A percentile compares a stretch with the other conserved stretches of the same genome.
phyloP scores from a whole-genome alignment of 2,113 vertebrate genomes.

The Psilopogon haemacephalus region DNA sequence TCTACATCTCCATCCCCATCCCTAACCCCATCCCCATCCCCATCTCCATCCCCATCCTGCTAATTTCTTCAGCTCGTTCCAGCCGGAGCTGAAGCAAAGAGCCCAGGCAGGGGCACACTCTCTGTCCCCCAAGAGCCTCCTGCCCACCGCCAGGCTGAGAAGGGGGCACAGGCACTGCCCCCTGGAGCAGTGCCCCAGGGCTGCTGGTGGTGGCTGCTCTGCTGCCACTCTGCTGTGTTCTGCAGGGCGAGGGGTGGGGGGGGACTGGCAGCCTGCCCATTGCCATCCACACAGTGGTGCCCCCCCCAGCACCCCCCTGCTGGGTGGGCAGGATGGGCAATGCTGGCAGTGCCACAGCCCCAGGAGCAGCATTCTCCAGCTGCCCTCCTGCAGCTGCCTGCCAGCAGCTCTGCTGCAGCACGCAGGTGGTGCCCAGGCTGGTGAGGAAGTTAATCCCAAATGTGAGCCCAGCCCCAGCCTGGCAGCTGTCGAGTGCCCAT shows the following conservation, averaged over 20 bases:
- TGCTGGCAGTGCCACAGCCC: accelerated
- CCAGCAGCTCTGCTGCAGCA: neutral
- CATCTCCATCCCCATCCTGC: neutral
- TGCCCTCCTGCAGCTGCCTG: neutral
- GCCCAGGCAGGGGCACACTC: neutral
- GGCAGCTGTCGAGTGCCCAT: neutral
- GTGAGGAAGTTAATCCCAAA: neutral
- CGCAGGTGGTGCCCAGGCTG: neutral
- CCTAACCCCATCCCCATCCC: no score
- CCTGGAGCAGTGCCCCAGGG: neutral
- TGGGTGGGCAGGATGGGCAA: accelerated
- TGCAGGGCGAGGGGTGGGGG: neutral
- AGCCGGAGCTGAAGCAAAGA: neutral
- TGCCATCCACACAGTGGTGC: neutral
- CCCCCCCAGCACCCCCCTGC: neutral
- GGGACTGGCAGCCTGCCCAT: neutral
- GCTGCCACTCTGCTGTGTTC: neutral
- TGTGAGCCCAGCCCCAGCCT: accelerated
- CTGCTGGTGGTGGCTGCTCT: accelerated
- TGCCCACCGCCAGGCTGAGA: accelerated
- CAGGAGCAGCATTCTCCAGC: accelerated
- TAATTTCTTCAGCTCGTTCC: neutral
- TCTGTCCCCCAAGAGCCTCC: neutral
- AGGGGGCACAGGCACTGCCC: accelerated
- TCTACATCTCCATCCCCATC: no score